phyloP scores from a whole-genome alignment of 2,797 vertebrate species.

The Podargus strigoides region DNA sequence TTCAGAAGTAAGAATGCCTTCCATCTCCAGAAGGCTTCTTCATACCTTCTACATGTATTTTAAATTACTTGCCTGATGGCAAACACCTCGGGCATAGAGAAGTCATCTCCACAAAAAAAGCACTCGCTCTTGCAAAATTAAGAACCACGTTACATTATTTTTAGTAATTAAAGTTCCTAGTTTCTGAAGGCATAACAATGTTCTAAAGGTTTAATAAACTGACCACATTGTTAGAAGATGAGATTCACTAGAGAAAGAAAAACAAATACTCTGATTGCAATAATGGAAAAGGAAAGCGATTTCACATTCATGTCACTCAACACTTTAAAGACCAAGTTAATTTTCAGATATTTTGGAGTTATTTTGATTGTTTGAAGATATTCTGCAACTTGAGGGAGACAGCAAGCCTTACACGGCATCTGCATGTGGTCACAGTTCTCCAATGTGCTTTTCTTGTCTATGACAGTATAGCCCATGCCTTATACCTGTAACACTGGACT shows the following conservation, averaged over 20 bases:
- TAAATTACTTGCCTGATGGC: neutral
- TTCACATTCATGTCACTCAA: neutral
- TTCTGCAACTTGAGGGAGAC: neutral
- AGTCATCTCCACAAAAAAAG: neutral
- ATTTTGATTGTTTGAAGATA: neutral
- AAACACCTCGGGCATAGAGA: neutral
- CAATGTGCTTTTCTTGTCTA: neutral
- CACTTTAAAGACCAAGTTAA: neutral
- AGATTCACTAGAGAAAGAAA: neutral
- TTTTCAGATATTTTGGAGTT: neutral
- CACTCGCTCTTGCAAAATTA: neutral
- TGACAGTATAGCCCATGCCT: neutral
- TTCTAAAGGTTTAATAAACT: neutral
- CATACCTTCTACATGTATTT: neutral
- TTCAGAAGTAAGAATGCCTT: neutral
- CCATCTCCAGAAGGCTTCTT: neutral
- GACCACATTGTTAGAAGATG: neutral
- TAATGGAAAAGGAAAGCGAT: neutral
- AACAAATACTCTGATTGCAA: neutral
- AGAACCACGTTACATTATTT: neutral
- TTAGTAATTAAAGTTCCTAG: neutral
- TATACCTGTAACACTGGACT: neutral
- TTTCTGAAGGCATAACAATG: neutral
- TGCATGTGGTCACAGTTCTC: neutral
- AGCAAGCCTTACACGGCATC: neutral